These are phyloP conservation scores for Pantherophis guttatus DNA, from an alignment of 2,113 vertebrate genomes.

Conservation along the genomic window DNA sequence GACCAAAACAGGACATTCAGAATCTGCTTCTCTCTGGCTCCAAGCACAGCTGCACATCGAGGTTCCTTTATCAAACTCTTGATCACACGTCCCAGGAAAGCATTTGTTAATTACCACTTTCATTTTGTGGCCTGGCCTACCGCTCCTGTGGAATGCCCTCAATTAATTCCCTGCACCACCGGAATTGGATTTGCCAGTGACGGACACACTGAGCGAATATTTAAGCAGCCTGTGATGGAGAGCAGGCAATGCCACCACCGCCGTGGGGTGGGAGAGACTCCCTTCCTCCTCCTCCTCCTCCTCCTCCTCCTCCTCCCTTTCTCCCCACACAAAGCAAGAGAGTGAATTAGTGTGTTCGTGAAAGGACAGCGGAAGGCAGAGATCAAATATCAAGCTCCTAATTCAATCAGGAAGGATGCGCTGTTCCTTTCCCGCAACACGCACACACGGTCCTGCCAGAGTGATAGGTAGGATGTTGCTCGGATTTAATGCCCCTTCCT, in stretches of 20 bases:
- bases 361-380: constrained; percentile 48
- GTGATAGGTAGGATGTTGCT: constrained; percentile 31
- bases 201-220: not conserved
- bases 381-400: constrained; percentile 49
- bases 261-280: not conserved
- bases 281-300: not conserved
- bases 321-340: not conserved
- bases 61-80: not conserved
- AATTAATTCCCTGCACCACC: not conserved
- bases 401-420: constrained; percentile 59
- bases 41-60: not conserved
- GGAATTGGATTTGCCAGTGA: constrained; percentile 6
- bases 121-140: not conserved
- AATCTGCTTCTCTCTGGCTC: not conserved
- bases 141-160: not conserved
- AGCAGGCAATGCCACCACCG: not conserved
- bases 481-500: not conserved
- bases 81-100: not conserved
- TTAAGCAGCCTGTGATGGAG: constrained; percentile 10
- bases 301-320: not conserved
- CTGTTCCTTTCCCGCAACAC: constrained; percentile 33
- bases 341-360: constrained; percentile 39
- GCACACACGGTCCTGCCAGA: not conserved
- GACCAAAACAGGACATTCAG: not conserved
- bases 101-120: not conserved